These are phyloP conservation scores for Epistrophe eligans DNA, from an alignment of 2,888 invertebrate genomes.

Conservation along the genomic window DNA sequence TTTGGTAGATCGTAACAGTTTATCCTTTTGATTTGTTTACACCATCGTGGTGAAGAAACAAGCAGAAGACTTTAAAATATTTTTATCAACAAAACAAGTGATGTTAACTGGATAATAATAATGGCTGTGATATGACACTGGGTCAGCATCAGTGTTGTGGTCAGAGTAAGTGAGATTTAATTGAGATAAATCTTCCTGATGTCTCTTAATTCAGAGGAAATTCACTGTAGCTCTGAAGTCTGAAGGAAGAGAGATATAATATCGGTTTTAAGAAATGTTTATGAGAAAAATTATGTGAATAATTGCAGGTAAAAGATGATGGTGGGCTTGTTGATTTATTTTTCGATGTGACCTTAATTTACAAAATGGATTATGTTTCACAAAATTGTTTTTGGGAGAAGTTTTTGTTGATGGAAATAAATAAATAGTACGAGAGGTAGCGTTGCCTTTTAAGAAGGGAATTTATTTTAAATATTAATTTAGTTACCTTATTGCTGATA, in stretches of 20 bases:
- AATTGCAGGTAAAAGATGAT: not conserved
- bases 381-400: not conserved
- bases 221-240: no score
- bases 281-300: slow-evolving; percentile 8
- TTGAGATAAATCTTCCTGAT: slow-evolving; percentile 20
- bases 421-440: not conserved
- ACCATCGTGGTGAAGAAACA: not conserved
- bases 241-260: not conserved
- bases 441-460: not conserved
- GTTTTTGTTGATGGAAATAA: not conserved
- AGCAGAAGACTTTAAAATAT: not conserved
- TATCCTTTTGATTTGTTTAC: slow-evolving; percentile 4
- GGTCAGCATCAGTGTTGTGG: not conserved
- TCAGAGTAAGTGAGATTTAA: slow-evolving; percentile 19
- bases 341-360: not conserved
- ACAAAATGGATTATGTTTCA: slow-evolving; percentile 12
- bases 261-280: not conserved
- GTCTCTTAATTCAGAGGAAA: slow-evolving; percentile 5
- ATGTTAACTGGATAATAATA: not conserved
- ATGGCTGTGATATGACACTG: not conserved
- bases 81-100: slow-evolving; percentile 20
- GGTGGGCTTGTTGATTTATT: slow-evolving; percentile 11
- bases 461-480: no score
- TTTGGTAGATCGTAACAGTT: not conserved
- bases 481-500: no score